Evolutionary conservation across 2,113 vertebrate species (phyloP).

Genomic region (Poicephalus meyeri): DNA sequence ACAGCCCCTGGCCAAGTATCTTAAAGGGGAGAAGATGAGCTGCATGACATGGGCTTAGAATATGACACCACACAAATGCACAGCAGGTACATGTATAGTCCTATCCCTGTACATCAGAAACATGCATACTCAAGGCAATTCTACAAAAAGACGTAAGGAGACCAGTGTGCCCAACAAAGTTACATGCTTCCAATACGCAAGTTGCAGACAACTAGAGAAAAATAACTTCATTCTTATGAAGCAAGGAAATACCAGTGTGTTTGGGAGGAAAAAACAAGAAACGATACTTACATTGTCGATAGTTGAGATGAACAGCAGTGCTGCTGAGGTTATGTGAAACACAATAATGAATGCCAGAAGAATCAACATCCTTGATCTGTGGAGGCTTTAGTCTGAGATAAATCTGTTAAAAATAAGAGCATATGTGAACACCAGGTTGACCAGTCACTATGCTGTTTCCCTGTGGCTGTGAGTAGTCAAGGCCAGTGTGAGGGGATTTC

Average conservation of each 20-base stretch:
- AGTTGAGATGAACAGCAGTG: constrained; percentile 77
- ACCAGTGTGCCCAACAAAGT: neutral
- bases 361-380: constrained; percentile 75
- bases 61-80: neutral
- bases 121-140: neutral
- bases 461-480: neutral
- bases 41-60: neutral
- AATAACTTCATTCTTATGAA: neutral
- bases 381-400: neutral
- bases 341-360: constrained; percentile 80
- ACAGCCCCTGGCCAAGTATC: neutral
- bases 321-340: constrained; percentile 79
- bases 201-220: neutral
- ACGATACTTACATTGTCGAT: constrained; percentile 78
- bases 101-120: neutral
- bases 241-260: neutral
- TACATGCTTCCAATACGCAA: neutral
- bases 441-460: neutral
- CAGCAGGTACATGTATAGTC: neutral
- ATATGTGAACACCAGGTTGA: neutral
- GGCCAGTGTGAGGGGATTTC: neutral
- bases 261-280: neutral
- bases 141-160: neutral
- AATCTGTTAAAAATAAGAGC: constrained; percentile 20
- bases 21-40: neutral